Evolutionary conservation across 2,888 invertebrate species (phyloP).

Genomic region (Hanleya hanleyi): DNA sequence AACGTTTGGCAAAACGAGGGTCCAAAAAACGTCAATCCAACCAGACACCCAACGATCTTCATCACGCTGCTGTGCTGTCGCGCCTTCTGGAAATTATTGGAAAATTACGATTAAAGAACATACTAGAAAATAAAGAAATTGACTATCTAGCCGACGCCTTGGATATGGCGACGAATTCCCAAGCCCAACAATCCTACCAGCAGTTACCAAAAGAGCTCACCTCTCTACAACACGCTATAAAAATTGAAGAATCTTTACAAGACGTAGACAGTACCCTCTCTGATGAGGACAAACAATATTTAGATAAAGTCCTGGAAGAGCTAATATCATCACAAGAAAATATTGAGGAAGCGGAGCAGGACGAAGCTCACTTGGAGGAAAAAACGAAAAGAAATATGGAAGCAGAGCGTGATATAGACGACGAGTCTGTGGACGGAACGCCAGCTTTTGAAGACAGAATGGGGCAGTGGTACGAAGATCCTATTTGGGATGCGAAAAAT

Average conservation of each 20-base stretch:
- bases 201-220: not conserved
- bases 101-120: not conserved
- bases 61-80: not conserved
- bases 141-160: slow-evolving; percentile 7
- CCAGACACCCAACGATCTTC: not conserved
- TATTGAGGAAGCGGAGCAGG: not conserved
- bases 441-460: not conserved
- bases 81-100: not conserved
- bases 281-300: not conserved
- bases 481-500: not conserved
- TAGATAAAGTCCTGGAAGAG: not conserved
- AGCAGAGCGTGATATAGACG: not conserved
- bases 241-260: slow-evolving; percentile 5
- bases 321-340: not conserved
- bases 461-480: slow-evolving; percentile 2
- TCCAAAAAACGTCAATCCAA: not conserved
- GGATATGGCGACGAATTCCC: not conserved
- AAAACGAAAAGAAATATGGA: not conserved
- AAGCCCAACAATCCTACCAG: not conserved
- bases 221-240: slow-evolving; percentile 2
- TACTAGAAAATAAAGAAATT: slow-evolving; percentile 5
- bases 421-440: not conserved
- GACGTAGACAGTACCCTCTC: not conserved
- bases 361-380: not conserved
- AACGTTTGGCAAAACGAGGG: not conserved